These are phyloP conservation scores for Siniperca knerii DNA, from an alignment of 2,113 vertebrate genomes.

Conservation along the genomic window DNA sequence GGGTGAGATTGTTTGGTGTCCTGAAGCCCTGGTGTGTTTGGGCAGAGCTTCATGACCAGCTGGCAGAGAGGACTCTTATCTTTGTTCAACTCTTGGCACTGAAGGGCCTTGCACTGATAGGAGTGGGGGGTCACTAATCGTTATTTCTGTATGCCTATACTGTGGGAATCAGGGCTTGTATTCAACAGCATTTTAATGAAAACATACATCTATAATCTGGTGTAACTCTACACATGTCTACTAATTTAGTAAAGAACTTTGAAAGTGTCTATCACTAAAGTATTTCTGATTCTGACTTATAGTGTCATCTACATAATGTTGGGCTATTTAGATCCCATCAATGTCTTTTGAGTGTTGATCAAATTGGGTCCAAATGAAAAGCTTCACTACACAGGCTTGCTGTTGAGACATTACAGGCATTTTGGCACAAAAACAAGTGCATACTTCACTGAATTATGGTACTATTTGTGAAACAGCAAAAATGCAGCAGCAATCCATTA, in stretches of 20 bases:
- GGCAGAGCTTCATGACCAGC: neutral
- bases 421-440: neutral
- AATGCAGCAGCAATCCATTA: neutral
- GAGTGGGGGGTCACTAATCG: too few relatives aligned
- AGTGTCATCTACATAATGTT: neutral
- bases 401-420: neutral
- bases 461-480: neutral
- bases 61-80: neutral
- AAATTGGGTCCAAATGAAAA: constrained; percentile 9
- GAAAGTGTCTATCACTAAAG: neutral
- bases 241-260: too few relatives aligned
- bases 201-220: neutral
- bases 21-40: neutral
- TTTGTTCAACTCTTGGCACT: neutral
- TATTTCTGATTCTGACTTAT: too few relatives aligned
- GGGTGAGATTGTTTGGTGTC: neutral
- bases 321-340: neutral
- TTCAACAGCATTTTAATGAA: neutral
- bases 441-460: neutral
- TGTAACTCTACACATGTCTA: too few relatives aligned
- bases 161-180: constrained; percentile 10
- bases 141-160: neutral
- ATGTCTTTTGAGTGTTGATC: neutral
- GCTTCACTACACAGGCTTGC: neutral
- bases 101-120: neutral